These are phyloP conservation scores for Zonitis immaculata DNA, from an alignment of 2,888 invertebrate genomes.

Conservation along the genomic window DNA sequence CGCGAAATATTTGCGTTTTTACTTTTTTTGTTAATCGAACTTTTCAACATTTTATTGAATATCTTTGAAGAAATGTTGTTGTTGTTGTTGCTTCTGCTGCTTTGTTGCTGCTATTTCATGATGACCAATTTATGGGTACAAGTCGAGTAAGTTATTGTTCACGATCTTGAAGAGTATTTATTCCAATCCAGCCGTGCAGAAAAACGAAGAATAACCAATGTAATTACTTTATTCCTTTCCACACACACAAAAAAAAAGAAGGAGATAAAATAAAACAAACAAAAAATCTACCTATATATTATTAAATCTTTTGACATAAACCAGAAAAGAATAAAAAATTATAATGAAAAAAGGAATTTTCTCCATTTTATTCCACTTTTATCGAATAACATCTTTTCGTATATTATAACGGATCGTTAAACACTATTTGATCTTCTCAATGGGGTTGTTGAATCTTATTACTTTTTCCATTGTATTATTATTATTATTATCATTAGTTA, in stretches of 20 bases:
- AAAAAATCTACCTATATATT: constrained; percentile 1
- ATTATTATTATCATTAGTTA: too few relatives aligned
- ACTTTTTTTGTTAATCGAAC: too few relatives aligned
- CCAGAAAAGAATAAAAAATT: background rate
- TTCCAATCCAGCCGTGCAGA: constrained; percentile 46
- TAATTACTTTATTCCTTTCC: constrained; percentile 47
- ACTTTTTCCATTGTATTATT: too few relatives aligned
- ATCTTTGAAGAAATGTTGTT: constrained; percentile 10
- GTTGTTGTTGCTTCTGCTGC: background rate
- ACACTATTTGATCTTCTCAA: constrained; percentile 6
- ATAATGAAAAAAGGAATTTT: background rate
- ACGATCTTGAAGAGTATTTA: constrained; percentile 45
- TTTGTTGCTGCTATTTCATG: constrained; percentile 28
- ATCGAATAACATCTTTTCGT: background rate
- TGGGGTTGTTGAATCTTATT: background rate
- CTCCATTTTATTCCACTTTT: background rate
- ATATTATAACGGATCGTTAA: constrained; percentile 14
- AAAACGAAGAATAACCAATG: constrained; percentile 47
- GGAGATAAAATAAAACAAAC: too few relatives aligned
- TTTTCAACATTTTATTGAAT: constrained; percentile 14
- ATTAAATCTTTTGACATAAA: background rate
- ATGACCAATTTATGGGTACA: constrained; percentile 48
- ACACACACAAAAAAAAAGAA: too few relatives aligned
- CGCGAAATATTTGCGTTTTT: too few relatives aligned
- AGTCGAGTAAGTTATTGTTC: constrained; percentile 47